Evolutionary conservation across 2,113 vertebrate species (phyloP).

Genomic region (Parus major): DNA sequence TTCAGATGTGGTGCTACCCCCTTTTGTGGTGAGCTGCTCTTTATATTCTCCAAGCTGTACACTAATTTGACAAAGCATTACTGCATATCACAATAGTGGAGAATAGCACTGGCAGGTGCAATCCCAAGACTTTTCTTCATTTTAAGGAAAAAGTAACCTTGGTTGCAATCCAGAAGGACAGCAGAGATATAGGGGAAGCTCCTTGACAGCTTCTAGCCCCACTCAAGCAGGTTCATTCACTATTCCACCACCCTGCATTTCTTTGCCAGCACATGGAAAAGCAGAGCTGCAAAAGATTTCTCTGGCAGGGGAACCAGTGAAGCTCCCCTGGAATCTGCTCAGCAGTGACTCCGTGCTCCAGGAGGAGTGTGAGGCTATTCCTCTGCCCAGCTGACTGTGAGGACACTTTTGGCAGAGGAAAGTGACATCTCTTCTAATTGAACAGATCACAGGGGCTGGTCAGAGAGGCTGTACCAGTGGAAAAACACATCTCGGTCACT

Average conservation of each 20-base stretch:
- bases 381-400: background rate
- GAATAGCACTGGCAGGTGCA: background rate
- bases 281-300: background rate
- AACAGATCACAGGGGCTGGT: conserved; percentile 49
- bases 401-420: conserved; percentile 7
- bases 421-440: conserved; percentile 56
- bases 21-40: background rate
- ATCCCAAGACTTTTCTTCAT: background rate
- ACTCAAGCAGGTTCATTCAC: background rate
- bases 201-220: background rate
- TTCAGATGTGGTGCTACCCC: background rate
- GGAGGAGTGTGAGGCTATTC: background rate
- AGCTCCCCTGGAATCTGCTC: background rate
- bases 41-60: conserved; percentile 24
- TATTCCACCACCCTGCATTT: background rate
- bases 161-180: background rate
- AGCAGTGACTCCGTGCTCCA: background rate
- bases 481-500: background rate
- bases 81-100: background rate
- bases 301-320: background rate
- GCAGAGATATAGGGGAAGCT: background rate
- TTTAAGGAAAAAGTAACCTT: background rate
- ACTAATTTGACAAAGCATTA: background rate
- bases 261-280: background rate
- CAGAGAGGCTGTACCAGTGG: conserved; percentile 14